Evolutionary conservation across 2,888 invertebrate species (phyloP), one percentile per base, ranked within the genome.

Genomic region (Sminthurinus aureus): DNA sequence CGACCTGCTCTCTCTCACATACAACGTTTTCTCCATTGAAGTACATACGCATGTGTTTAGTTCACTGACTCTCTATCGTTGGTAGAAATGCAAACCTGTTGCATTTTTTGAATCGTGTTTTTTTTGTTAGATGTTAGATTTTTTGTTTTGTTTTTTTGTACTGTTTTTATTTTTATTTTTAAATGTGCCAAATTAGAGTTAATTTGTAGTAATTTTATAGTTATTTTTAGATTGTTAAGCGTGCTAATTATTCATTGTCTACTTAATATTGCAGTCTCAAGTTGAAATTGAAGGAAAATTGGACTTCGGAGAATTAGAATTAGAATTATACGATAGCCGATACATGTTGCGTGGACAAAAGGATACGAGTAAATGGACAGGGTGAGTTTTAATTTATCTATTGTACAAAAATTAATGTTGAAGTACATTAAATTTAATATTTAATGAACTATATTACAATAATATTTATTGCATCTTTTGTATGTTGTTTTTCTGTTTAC

Each of bases 261-360:
- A 0, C 51, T 75, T 75, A 75, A 50, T 78, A 22, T 82, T 82
- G 11, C 82, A 88, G 88, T 86, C 87, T 4, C 85, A 85, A 24
- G 88, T 88, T 24, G 88, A 88, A 84, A 86, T 86, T 15, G 83
- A 79, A 1, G 88, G 88, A n/a, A 86, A 86, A 52, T 79, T 88
- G 38, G 88, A 88, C 79, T 88, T 88, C 83, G 88, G 88, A n/a
- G 89, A 89, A 80, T 94, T 94, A 90, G 94, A 95, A 89, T 91
- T 93, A 90, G 94, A 95, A 89, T 92, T 94, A 90, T 95, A 94
- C 94, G 94, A 94, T 90, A 94, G 95, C 90, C 93, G 94, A 89
- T 58, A 76, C 52, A 76, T 76, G 58, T 22, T 76, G 13, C 90
- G 93, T 92, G 69, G 79, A 82, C 83, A 86, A 79, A 77, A 85